Percentiles rank a stretch among this genome's conserved stretches.
Evolutionary conservation across 2,797 vertebrate genomes (phyloP).

Genomic region (Chloroceryle inda): DNA sequence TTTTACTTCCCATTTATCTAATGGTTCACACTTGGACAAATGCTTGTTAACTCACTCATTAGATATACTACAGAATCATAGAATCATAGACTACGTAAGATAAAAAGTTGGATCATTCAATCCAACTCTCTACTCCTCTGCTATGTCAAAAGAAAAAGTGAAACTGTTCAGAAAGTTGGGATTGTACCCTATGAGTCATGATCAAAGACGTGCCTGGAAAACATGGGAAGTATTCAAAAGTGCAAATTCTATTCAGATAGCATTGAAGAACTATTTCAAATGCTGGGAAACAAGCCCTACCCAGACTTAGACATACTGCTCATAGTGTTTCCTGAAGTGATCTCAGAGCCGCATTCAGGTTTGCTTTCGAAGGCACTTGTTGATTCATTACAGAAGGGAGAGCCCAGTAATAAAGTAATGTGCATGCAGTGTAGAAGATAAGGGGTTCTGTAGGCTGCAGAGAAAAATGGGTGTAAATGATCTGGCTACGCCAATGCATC

Average conservation of each 20-base stretch:
- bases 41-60: not conserved
- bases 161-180: not conserved
- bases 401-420: fast-evolving
- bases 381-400: not conserved
- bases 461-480: not conserved
- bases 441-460: not conserved
- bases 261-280: not conserved
- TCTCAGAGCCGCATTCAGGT: not conserved
- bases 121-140: not conserved
- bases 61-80: not conserved
- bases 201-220: not conserved
- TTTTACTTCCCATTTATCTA: not conserved
- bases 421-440: not conserved
- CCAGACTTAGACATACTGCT: not conserved
- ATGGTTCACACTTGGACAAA: not conserved
- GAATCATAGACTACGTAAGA: not conserved
- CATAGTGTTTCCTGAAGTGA: not conserved
- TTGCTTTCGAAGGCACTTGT: not conserved
- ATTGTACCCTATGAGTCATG: not conserved
- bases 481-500: not conserved
- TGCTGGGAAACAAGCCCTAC: not conserved
- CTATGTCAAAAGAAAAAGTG: not conserved
- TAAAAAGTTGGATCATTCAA: not conserved
- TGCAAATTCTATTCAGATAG: not conserved
- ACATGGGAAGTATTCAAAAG: not conserved